A percentile compares a stretch with the other conserved stretches of the same genome.
phyloP scores from a whole-genome alignment of 2,888 invertebrate genomes.

The Tiliacea citrago region DNA sequence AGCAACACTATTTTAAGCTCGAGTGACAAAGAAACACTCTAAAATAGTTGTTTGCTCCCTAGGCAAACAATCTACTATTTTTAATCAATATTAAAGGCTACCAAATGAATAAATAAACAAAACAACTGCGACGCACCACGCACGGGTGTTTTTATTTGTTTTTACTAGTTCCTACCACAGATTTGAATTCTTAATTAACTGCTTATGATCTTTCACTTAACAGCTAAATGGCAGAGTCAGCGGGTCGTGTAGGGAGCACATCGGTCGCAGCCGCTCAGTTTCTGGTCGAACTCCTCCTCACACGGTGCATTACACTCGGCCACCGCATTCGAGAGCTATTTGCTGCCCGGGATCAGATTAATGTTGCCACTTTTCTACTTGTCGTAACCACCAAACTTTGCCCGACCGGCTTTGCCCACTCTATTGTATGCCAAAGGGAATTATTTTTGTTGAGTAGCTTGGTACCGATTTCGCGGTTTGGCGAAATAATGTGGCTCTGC shows the following conservation, averaged over 20 bases:
- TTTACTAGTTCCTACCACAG: not conserved
- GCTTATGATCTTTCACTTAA: slow-evolving; percentile 21
- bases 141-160: not conserved
- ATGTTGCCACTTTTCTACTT: slow-evolving; percentile 89
- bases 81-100: too few relatives aligned
- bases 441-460: slow-evolving; percentile 56
- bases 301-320: slow-evolving; percentile 88
- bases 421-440: slow-evolving; percentile 68
- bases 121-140: not conserved
- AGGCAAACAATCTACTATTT: too few relatives aligned
- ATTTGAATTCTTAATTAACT: not conserved
- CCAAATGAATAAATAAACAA: not conserved
- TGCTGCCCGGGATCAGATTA: slow-evolving; percentile 88
- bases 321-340: slow-evolving; percentile 88
- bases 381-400: slow-evolving; percentile 82
- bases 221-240: slow-evolving; percentile 11
- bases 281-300: slow-evolving; percentile 84
- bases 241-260: slow-evolving; percentile 67
- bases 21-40: too few relatives aligned
- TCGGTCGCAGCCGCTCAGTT: slow-evolving; percentile 79
- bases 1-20: too few relatives aligned
- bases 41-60: too few relatives aligned
- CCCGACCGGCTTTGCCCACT: slow-evolving; percentile 62
- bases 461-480: slow-evolving; percentile 33
- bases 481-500: slow-evolving; percentile 4